These are phyloP conservation scores for Linnaemya vulpina DNA, from an alignment of 2,888 invertebrate species.

Conservation along the genomic window DNA sequence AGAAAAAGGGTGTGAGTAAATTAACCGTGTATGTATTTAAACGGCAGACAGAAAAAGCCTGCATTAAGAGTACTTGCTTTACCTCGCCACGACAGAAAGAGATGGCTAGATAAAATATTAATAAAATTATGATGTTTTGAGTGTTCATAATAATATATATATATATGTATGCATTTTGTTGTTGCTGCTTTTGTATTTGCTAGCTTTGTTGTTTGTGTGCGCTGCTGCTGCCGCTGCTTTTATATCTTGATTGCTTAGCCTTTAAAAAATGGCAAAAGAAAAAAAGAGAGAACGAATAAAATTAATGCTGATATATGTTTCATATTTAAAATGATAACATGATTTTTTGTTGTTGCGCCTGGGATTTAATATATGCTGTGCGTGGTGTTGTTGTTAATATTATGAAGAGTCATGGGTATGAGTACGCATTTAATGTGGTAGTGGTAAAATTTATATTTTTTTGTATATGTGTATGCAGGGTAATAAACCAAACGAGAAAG, in stretches of 20 bases:
- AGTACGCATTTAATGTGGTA: slow-evolving; percentile 66
- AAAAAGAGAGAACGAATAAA: slow-evolving; percentile 69
- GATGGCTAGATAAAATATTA: slow-evolving; percentile 67
- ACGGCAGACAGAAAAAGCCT: slow-evolving; percentile 46
- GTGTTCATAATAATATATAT: slow-evolving; percentile 69
- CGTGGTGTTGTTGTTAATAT: slow-evolving; percentile 49
- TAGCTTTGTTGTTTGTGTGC: slow-evolving; percentile 31
- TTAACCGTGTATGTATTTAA: slow-evolving; percentile 29
- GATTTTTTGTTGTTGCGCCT: slow-evolving; percentile 46
- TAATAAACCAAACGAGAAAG: slow-evolving; percentile 49
- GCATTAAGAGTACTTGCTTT: slow-evolving; percentile 5
- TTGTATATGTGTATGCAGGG: slow-evolving; percentile 36
- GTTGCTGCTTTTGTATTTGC: slow-evolving; percentile 1
- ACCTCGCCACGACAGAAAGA: slow-evolving; percentile 30
- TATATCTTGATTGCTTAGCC: slow-evolving; percentile 13
- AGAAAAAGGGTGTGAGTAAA: slow-evolving; percentile 70
- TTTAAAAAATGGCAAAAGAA: slow-evolving; percentile 63
- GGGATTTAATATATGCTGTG: slow-evolving; percentile 37
- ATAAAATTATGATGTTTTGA: slow-evolving; percentile 72
- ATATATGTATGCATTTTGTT: too few species aligned
- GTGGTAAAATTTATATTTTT: slow-evolving; percentile 44
- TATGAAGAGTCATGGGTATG: slow-evolving; percentile 66
- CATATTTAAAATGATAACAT: slow-evolving; percentile 70
- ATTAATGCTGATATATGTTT: slow-evolving; percentile 71
- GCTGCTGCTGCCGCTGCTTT: slow-evolving; percentile 8